Conservation (phyloP, 1,140 invertebrate genomes). For the Pseudomyrmex pallidus region DNA sequence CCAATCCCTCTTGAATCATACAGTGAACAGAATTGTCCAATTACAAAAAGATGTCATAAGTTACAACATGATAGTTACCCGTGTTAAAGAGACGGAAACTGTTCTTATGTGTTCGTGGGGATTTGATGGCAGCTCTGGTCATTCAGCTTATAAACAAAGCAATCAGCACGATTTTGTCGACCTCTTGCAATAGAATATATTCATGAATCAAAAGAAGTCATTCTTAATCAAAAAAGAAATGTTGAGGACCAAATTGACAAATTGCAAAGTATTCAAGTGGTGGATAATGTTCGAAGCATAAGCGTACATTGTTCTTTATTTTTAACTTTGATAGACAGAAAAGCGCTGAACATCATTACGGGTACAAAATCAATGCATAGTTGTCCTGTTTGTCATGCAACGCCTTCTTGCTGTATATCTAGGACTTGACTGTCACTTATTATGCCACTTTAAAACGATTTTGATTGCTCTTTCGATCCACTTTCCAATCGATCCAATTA, state of each 20-base stretch:
- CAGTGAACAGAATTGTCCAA: not conserved
- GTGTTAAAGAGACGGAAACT: not conserved
- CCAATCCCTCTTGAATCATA: slow-evolving; percentile 29
- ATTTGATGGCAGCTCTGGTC: slow-evolving; percentile 29
- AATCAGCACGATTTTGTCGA: slow-evolving; percentile 31
- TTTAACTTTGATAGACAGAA: slow-evolving; percentile 19
- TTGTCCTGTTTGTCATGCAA: slow-evolving; percentile 2
- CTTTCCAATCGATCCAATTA: not conserved
- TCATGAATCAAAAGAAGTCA: slow-evolving; percentile 25
- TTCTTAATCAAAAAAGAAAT: slow-evolving; percentile 14
- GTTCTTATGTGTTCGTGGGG: slow-evolving; percentile 21
- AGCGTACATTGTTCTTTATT: slow-evolving; percentile 6
- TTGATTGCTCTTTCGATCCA: slow-evolving; percentile 1
- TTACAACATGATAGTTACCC: too few species aligned
- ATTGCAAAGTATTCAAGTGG: not conserved
- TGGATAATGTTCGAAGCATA: not conserved
- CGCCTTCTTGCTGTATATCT: not conserved
- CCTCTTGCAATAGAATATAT: not conserved
- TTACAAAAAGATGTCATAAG: not conserved
- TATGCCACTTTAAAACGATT: not conserved
- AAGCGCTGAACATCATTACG: slow-evolving; percentile 25
- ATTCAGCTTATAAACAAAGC: not conserved
- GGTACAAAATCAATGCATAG: not conserved
- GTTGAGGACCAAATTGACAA: slow-evolving; percentile 32
- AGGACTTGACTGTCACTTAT: not conserved